phyloP scores from a whole-genome alignment of 1,140 invertebrate genomes.

The Tetramorium parvispinum region DNA sequence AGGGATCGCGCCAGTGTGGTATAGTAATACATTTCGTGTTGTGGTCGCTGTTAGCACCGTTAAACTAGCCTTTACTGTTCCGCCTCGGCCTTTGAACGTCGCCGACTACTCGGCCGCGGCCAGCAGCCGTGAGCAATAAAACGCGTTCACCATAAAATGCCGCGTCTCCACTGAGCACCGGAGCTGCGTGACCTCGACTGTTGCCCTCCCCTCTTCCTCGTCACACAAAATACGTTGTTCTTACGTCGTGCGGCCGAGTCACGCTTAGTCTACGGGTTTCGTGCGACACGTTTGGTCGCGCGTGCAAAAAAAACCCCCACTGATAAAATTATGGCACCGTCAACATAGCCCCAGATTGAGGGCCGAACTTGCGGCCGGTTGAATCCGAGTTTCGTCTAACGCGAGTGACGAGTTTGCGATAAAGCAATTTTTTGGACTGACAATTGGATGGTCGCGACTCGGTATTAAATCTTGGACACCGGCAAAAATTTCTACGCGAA shows the following conservation, averaged over 20 bases:
- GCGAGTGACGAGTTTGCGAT: background rate
- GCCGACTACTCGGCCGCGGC: constrained; percentile 74
- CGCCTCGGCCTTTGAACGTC: constrained; percentile 81
- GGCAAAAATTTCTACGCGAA: background rate
- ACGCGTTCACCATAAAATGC: constrained; percentile 81
- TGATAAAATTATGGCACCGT: constrained; percentile 35
- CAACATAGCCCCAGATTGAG: background rate
- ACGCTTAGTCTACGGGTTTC: constrained; percentile 40
- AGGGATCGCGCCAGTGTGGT: constrained; percentile 49
- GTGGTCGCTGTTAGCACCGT: constrained; percentile 83
- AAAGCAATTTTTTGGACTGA: background rate
- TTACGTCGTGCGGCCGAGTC: constrained; percentile 26
- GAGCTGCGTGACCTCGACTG: constrained; percentile 57
- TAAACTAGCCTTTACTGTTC: constrained; percentile 84
- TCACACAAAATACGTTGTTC: constrained; percentile 44
- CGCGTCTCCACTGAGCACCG: constrained; percentile 57
- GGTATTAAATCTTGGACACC: background rate
- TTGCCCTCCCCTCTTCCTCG: background rate
- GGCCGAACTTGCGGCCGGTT: background rate
- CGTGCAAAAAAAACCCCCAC: constrained; percentile 1
- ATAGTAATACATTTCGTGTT: constrained; percentile 81
- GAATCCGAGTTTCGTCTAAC: constrained; percentile 6
- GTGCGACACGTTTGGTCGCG: constrained; percentile 40
- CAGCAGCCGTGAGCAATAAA: constrained; percentile 79
- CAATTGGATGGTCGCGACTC: background rate